Conservation (phyloP, 1,140 invertebrate genomes). For the Atta cephalotes region DNA sequence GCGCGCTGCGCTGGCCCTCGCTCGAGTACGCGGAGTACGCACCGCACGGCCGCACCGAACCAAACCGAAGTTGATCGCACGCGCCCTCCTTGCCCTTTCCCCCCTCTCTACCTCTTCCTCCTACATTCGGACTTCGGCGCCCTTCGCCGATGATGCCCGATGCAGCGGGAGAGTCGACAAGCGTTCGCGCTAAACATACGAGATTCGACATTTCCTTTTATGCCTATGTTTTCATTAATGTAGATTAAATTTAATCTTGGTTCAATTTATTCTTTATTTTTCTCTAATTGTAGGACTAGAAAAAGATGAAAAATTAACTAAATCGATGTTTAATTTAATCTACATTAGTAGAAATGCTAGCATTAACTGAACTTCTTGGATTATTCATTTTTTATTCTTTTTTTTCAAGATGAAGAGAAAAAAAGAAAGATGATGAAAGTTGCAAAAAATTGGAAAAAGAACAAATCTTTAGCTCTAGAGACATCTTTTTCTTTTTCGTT, state of each 20-base stretch:
- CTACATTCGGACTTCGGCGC: not conserved
- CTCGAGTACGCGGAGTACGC: conserved; percentile 48
- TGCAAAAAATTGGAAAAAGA: too few relatives aligned
- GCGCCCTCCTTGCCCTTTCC: conserved; percentile 23
- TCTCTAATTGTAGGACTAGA: too few relatives aligned
- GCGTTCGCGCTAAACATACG: conserved; percentile 67
- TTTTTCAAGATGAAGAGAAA: too few relatives aligned
- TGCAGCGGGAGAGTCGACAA: not conserved
- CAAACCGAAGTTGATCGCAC: conserved; percentile 18
- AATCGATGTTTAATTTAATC: too few relatives aligned
- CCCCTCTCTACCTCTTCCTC: not conserved
- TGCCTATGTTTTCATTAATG: too few relatives aligned
- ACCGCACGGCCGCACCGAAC: conserved; percentile 33
- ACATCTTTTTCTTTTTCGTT: not conserved
- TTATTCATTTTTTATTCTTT: too few relatives aligned
- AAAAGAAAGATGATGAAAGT: too few relatives aligned
- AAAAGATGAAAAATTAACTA: too few relatives aligned
- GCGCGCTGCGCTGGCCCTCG: conserved; percentile 59
- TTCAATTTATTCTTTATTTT: too few relatives aligned
- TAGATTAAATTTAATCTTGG: too few relatives aligned
- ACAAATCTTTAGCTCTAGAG: not conserved
- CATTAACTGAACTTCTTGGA: too few relatives aligned
- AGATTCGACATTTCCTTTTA: not conserved
- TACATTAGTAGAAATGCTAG: too few relatives aligned
- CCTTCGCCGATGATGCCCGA: conserved; percentile 4